These are phyloP conservation scores for Pachydiplax longipennis DNA, from an alignment of 2,888 invertebrate genomes.

Conservation along the genomic window DNA sequence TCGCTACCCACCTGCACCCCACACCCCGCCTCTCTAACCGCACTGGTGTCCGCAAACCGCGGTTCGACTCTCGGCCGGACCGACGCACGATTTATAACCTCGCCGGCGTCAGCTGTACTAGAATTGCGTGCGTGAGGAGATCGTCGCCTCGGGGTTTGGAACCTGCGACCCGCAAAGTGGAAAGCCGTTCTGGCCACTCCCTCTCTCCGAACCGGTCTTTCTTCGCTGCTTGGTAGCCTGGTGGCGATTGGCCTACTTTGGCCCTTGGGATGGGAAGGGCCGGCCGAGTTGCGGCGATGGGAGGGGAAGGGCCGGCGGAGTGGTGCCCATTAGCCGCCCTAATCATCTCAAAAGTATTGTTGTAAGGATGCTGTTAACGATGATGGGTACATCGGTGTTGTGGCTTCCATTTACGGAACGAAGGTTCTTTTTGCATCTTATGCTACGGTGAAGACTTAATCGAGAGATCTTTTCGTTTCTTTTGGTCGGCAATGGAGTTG, in stretches of 20 bases:
- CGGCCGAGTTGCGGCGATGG: not conserved
- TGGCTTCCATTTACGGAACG: not conserved
- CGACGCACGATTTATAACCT: not conserved
- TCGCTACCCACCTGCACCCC: not conserved
- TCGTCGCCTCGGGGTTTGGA: slow-evolving; percentile 11
- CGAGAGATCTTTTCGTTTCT: too few species aligned
- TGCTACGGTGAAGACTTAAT: not conserved
- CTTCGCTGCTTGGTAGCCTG: not conserved
- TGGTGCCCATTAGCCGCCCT: not conserved
- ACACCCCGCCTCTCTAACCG: not conserved
- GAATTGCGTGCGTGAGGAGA: not conserved
- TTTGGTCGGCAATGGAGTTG: too few species aligned
- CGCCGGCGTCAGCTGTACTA: not conserved
- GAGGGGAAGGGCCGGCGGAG: not conserved
- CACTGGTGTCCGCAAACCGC: not conserved
- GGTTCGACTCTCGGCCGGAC: not conserved
- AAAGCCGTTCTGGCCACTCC: not conserved
- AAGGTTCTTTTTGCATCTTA: not conserved
- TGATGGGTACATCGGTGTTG: not conserved
- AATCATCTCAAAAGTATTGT: too few species aligned
- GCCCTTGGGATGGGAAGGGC: not conserved
- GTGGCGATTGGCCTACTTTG: slow-evolving; percentile 29
- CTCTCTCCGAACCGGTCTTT: not conserved
- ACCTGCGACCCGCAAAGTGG: slow-evolving; percentile 12
- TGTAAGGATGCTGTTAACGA: too few species aligned